Evolutionary conservation across 2,797 vertebrate genomes (phyloP).

Genomic region (Neosilurus hyrtlii): DNA sequence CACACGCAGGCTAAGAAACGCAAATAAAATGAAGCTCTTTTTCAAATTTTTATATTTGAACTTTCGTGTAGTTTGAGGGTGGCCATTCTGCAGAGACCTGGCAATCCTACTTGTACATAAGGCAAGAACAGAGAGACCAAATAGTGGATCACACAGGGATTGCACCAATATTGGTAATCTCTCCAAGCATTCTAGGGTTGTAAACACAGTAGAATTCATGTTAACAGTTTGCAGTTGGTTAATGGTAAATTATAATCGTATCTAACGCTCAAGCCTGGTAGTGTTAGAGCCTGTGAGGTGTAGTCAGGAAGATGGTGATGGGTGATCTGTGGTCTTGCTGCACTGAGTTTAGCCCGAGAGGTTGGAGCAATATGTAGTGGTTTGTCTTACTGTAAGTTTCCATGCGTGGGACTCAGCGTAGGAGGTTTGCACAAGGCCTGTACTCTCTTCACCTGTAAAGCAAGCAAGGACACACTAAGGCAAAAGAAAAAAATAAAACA

Average conservation of each 20-base stretch:
- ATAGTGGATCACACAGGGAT: background rate
- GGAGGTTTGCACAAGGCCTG: constrained; percentile 46
- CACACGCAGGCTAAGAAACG: background rate
- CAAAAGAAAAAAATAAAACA: background rate
- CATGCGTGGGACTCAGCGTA: constrained; percentile 48
- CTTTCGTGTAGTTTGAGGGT: background rate
- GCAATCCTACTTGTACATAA: background rate
- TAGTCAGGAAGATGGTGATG: background rate
- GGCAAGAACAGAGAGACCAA: background rate
- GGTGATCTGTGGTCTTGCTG: constrained; percentile 24
- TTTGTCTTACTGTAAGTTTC: constrained; percentile 36
- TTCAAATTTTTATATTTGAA: background rate
- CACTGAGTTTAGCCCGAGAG: constrained; percentile 35
- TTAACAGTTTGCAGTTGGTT: background rate
- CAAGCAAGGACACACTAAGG: constrained; percentile 26
- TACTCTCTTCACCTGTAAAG: constrained; percentile 47
- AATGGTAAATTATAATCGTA: background rate
- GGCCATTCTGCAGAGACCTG: background rate
- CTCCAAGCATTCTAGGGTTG: background rate
- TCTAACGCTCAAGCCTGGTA: background rate
- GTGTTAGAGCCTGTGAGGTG: background rate
- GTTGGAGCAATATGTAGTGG: constrained; percentile 36
- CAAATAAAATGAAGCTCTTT: background rate
- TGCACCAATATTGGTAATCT: background rate
- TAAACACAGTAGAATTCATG: background rate